These are phyloP conservation scores for Sphaerophoria rueppellii DNA, from an alignment of 2,888 invertebrate genomes.

Conservation along the genomic window DNA sequence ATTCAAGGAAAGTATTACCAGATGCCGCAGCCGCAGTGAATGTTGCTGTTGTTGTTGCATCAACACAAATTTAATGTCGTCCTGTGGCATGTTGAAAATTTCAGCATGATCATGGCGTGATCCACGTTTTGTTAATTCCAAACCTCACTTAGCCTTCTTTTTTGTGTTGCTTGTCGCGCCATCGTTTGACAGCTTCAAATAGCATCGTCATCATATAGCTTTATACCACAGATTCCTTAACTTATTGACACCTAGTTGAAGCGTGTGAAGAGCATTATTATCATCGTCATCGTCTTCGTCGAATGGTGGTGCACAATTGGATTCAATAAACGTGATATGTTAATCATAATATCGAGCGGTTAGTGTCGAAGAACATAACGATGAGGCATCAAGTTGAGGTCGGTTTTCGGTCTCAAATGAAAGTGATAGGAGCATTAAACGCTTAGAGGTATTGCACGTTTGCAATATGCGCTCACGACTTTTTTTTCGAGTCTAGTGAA, in stretches of 20 bases:
- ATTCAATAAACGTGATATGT: slow-evolving; percentile 80
- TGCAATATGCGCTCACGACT: slow-evolving; percentile 63
- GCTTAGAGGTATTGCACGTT: slow-evolving; percentile 59
- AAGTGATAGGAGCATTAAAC: slow-evolving; percentile 58
- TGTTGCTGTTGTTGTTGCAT: background rate
- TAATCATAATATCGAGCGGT: slow-evolving; percentile 79
- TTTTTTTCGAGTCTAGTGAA: slow-evolving; percentile 16
- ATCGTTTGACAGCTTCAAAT: slow-evolving; percentile 52
- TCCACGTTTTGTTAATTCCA: slow-evolving; percentile 70
- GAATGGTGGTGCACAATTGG: slow-evolving; percentile 35
- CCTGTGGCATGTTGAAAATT: slow-evolving; percentile 48
- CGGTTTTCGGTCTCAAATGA: slow-evolving; percentile 43
- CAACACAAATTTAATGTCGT: slow-evolving; percentile 39
- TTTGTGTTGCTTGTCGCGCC: slow-evolving; percentile 54
- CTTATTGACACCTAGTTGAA: slow-evolving; percentile 73
- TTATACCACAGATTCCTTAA: slow-evolving; percentile 43
- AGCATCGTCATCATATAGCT: slow-evolving; percentile 14
- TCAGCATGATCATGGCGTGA: slow-evolving; percentile 64
- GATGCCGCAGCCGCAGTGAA: too few relatives aligned
- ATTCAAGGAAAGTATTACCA: background rate
- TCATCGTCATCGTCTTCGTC: slow-evolving; percentile 38
- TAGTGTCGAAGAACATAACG: slow-evolving; percentile 17
- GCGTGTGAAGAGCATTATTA: slow-evolving; percentile 72
- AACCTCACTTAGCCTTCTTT: slow-evolving; percentile 54
- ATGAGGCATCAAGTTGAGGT: slow-evolving; percentile 34